Evolutionary conservation across 1,140 invertebrate species (phyloP), one percentile per base, ranked within the genome.

Genomic region (Diuraphis noxia): DNA sequence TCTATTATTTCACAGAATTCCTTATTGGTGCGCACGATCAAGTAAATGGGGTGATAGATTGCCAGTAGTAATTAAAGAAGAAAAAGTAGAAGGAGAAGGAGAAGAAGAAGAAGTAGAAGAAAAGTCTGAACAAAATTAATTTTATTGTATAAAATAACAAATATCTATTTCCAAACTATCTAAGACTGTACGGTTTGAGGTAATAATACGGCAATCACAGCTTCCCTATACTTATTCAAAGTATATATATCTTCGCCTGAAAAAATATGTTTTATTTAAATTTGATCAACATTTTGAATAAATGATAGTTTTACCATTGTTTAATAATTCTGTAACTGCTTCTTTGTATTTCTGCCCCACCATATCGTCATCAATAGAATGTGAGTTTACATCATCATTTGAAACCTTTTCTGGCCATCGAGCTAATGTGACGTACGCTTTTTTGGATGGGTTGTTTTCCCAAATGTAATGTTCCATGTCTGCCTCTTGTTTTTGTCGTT

Each of bases 31-130:
- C 94, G 96, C 96, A 4, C 95, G 95, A 93, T 94, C 94, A 3
- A 95, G 95, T 93, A 94, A 95, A 92, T 97, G 96, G 96, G 97
- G 97, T 9, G 97, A 97, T 94, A 93, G 95, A 89, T 93, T 97
- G 92, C 97, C 96, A 41, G 93, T 96, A 43, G 94, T 95, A 25
- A 93, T 94, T 10, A 92, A 89, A 85, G 79, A 86, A 92, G 43
- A 82, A 34, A 19, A 30, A 25, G 17, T 19, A 49, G 49, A 25
- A 56, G 52, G 30, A 56, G 10, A 82, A 34, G 30, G 9, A 25
- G 17, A 49, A 49, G 49, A 25, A 56, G 52, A 56, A 56, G 10
- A 89, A 84, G 56, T 81, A 88, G 36, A 82, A 34, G 72, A 49
- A 8, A 38, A 88, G 86, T 88, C 52, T 63, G 86, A 88, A 88